Conservation (phyloP, 2,113 vertebrate genomes). For the Taxidea taxus region DNA sequence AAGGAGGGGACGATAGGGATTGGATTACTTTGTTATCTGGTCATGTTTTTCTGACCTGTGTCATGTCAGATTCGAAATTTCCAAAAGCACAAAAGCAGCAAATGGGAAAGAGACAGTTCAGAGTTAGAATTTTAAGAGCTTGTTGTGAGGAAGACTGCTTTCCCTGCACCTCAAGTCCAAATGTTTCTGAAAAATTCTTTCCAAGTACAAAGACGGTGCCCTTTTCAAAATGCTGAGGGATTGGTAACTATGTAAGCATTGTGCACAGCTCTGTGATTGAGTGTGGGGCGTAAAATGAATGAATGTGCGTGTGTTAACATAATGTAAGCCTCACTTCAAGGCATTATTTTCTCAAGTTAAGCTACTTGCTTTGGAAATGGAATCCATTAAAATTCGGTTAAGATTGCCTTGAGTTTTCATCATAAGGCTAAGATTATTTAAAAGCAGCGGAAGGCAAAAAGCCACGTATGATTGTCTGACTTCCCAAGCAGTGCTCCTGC, state of each 20-base stretch:
- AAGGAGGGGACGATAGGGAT: background rate
- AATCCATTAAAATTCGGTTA: background rate
- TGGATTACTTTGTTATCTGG: background rate
- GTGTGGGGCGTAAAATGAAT: background rate
- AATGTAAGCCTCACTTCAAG: background rate
- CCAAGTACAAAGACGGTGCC: background rate
- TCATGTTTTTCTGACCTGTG: background rate
- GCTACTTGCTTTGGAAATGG: slow-evolving; percentile 12
- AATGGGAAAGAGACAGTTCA: background rate
- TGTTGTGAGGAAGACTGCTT: background rate
- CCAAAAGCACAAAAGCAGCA: background rate
- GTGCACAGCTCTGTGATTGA: background rate
- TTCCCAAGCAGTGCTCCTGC: background rate
- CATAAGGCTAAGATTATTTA: background rate
- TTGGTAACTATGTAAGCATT: background rate
- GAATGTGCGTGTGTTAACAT: background rate
- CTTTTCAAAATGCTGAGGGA: background rate
- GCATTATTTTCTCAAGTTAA: background rate
- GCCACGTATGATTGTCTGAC: background rate
- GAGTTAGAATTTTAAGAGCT: background rate
- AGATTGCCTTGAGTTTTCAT: slow-evolving; percentile 11
- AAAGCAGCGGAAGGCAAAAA: background rate
- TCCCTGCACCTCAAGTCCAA: background rate
- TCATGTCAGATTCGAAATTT: background rate
- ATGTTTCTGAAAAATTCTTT: slow-evolving; percentile 11